phyloP scores from a whole-genome alignment of 2,888 invertebrate genomes.

The Apodemia duryi region DNA sequence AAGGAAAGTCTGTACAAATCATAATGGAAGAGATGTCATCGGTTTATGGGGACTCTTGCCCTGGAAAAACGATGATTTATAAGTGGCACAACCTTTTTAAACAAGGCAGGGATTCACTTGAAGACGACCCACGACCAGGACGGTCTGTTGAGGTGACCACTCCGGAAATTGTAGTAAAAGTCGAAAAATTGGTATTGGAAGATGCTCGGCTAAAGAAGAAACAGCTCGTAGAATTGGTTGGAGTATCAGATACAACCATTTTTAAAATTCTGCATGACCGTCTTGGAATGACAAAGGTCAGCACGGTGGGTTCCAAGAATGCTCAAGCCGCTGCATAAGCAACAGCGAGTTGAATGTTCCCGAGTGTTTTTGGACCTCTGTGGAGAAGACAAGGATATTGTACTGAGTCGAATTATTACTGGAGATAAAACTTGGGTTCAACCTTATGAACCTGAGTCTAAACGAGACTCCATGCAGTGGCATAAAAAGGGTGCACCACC shows the following conservation, averaged over 20 bases:
- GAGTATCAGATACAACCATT: conserved; percentile 25
- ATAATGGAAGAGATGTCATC: not conserved
- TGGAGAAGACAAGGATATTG: too few species aligned
- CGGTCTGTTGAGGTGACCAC: conserved; percentile 8
- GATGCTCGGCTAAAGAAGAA: conserved; percentile 16
- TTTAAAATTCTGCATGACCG: conserved; percentile 11
- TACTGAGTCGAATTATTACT: too few species aligned
- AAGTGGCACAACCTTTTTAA: conserved; percentile 24
- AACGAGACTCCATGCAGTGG: too few species aligned
- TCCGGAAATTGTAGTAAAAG: not conserved
- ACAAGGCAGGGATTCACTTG: conserved; percentile 23
- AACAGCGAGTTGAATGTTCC: too few species aligned
- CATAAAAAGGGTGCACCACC: too few species aligned
- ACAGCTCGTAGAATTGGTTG: conserved; percentile 25
- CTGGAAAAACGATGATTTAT: conserved; percentile 22
- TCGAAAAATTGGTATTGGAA: conserved; percentile 2
- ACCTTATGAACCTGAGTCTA: too few species aligned
- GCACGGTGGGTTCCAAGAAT: too few species aligned
- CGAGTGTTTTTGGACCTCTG: too few species aligned
- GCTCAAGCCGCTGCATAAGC: too few species aligned
- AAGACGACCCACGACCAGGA: conserved; percentile 15
- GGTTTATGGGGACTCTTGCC: not conserved
- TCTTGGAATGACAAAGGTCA: too few species aligned
- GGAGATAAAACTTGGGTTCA: too few species aligned
- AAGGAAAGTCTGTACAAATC: too few species aligned